Evolutionary conservation across 2,888 invertebrate genomes (phyloP).

Genomic region (Ferdinandea cuprea): DNA sequence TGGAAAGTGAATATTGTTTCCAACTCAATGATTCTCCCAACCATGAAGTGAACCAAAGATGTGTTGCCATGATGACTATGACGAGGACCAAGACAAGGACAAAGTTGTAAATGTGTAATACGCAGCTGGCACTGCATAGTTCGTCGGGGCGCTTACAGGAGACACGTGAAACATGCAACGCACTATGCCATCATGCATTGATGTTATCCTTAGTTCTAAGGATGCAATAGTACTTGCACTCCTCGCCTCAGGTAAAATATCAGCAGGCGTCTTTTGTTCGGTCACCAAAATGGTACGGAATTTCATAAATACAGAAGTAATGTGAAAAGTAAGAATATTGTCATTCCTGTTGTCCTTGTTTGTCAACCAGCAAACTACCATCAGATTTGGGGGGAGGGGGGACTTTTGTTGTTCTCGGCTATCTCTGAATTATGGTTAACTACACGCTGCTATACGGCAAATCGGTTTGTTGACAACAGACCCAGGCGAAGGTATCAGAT

Average conservation of each 20-base stretch:
- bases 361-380: slow-evolving; percentile 2
- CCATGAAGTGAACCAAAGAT: slow-evolving; percentile 38
- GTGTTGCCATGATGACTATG: slow-evolving; percentile 27
- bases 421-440: slow-evolving; percentile 43
- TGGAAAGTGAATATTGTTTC: slow-evolving; percentile 68
- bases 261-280: slow-evolving; percentile 57
- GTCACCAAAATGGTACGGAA: slow-evolving; percentile 50
- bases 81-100: slow-evolving; percentile 15
- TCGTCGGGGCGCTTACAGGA: slow-evolving; percentile 41
- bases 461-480: slow-evolving; percentile 71
- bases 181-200: slow-evolving; percentile 18
- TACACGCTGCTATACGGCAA: slow-evolving; percentile 43
- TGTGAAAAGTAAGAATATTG: slow-evolving; percentile 69
- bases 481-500: slow-evolving; percentile 44
- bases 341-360: slow-evolving; percentile 45
- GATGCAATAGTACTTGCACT: slow-evolving; percentile 6
- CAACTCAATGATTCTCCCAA: slow-evolving; percentile 40
- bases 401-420: slow-evolving; percentile 4
- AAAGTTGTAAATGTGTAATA: slow-evolving; percentile 71
- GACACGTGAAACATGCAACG: slow-evolving; percentile 19
- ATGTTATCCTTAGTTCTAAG: slow-evolving; percentile 18
- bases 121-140: slow-evolving; percentile 41
- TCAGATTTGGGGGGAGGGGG: slow-evolving; percentile 4
- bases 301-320: slow-evolving; percentile 73
- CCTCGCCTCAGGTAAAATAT: slow-evolving; percentile 59